These are phyloP conservation scores for Oreochromis tanganicae DNA, from an alignment of 2,113 vertebrate species.

Conservation along the genomic window DNA sequence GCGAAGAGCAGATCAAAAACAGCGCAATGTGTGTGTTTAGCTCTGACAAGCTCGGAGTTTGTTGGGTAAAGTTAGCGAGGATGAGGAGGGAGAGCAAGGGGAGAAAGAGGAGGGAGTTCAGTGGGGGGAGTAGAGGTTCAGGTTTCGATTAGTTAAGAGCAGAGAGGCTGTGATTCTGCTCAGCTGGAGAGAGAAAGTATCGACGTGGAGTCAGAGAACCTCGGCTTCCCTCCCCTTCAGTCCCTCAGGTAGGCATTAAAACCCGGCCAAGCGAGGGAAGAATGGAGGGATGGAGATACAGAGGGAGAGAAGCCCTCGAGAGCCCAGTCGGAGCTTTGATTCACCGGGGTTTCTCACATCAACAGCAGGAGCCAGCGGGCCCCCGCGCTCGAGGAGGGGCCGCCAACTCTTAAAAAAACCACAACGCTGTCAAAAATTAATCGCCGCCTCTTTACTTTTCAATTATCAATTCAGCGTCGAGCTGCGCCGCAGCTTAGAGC, in stretches of 20 bases:
- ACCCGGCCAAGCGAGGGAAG: constrained; percentile 22
- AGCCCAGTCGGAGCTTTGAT: constrained; percentile 44
- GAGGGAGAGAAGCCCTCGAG: constrained; percentile 14
- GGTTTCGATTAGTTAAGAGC: constrained; percentile 62
- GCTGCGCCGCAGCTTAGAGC: constrained; percentile 52
- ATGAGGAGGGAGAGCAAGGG: neutral
- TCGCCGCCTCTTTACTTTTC: constrained; percentile 59
- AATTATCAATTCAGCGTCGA: constrained; percentile 61
- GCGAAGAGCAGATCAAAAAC: constrained; percentile 50
- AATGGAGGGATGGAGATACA: neutral
- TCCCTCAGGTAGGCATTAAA: constrained; percentile 68
- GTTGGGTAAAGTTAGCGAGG: constrained; percentile 17
- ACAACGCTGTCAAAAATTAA: constrained; percentile 61
- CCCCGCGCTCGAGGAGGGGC: neutral
- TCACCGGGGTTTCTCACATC: constrained; percentile 54
- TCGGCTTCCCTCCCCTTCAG: constrained; percentile 15
- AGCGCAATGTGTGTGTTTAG: constrained; percentile 36
- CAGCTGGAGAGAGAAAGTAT: constrained; percentile 60
- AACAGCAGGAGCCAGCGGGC: neutral
- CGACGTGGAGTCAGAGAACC: constrained; percentile 55
- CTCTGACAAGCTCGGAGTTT: constrained; percentile 21
- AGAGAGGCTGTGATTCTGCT: constrained; percentile 53
- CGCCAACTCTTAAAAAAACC: constrained; percentile 10
- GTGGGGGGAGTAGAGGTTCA: neutral
- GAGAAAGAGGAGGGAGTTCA: neutral